Base-by-base conservation (phyloP, 2,113 vertebrate species). In the Gallinago media region DNA sequence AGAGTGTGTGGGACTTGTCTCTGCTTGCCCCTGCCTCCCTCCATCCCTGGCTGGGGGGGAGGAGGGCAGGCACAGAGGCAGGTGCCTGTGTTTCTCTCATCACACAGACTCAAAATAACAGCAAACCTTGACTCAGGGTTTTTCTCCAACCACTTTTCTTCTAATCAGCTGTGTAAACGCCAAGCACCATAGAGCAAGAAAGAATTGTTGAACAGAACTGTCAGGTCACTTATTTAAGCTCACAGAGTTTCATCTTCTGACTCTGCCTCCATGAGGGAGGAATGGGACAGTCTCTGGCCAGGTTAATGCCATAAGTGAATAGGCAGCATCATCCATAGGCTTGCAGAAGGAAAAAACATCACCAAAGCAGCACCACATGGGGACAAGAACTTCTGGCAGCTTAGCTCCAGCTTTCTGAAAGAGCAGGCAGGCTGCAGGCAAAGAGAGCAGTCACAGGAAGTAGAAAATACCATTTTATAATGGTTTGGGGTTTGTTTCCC, bases 101-200 rank as follows among this genome's bases (percentile, higher is more conserved):
- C n/a, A 34, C 55, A 31, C 31, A 36, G 19, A 14, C 46, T 4
- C 3, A 58, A 89, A 88, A 66, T 44, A 85, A 70, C 73, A 85
- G 59, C 63, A 3, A 6, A 50, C 61, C n/a, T 89, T 89, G 70
- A 81, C 36, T 40, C 31, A 66, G 50, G 36, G 58, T 62, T 85
- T 93, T 86, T 66, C 65, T 74, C 46, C 46, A 42, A 74, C 21
- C 12, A 11, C 70, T 77, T 84, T 16, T 44, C 32, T 80, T 80
- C 85, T 88, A 17, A 81, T 36, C 66, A 46, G 78, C 65, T 88
- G 61, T 66, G 62, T 63, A 82, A 93, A 89, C 38, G 70, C 74
- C 74, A 93, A 11, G 50, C 46, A 71, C 34, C 75, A 82, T 42
- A 78, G 58, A 74, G 59, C 40, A 73, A 59, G 62, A 49, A 0